Base-by-base conservation (phyloP, 2,888 invertebrate species). In the Heliconius ismenius region DNA sequence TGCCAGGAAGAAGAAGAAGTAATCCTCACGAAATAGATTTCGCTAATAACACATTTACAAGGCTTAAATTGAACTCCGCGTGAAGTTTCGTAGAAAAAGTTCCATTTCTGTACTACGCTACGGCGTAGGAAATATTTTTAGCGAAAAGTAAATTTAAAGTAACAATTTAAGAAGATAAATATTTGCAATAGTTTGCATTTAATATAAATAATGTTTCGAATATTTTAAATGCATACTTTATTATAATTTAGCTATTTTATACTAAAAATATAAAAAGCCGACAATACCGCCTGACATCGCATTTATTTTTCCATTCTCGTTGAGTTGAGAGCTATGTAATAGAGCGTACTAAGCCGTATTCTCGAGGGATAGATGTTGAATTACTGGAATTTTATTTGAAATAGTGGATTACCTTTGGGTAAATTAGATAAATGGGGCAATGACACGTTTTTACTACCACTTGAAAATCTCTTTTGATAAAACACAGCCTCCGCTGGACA, bases 381-480 rank as follows among this genome's bases (percentile, higher is more conserved):
- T 81, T 80, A 81, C 81, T 79, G 73, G 77, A 79, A 80, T 81
- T 79, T 80, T 82, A 80, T 82, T 81, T 78, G 75, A 81, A 79
- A 80, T 79, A 81, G 81, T 80, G 78, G 74, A 80, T 81, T 80
- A 82, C 79, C 78, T 80, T 78, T 77, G 80, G 78, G 73, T 78
- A 79, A 80, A 82, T 81, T 80, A 82, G 79, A 82, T 81, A 81
- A 79, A 78, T 77, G 74, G 76, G 65, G 69, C 76, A 78, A 77
- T 79, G 79, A 81, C 78, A 80, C 76, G 74, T 74, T 76, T 76
- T 74, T 69, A 73, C 68, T 77, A 58, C 73, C 64, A 78, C 78
- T 76, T 67, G 77, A 78, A 79, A 80, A 76, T 78, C 77, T 78
- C 68, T 73, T 78, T 79, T 77, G 65, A 75, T 68, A 76, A 73